phyloP scores from a whole-genome alignment of 2,113 vertebrate genomes.

The Geococcyx californianus region DNA sequence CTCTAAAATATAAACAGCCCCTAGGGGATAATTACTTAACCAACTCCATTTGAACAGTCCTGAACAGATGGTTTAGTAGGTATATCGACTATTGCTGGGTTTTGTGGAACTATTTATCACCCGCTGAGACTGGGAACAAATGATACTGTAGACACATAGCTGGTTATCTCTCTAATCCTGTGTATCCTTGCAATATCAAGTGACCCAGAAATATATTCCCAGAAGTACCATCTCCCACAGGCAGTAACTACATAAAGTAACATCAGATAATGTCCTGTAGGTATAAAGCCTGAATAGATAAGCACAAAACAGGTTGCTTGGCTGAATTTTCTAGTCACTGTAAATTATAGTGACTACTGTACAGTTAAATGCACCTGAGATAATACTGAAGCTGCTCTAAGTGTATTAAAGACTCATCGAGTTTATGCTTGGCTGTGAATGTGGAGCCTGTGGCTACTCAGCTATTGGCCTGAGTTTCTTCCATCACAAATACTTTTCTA shows the following conservation, averaged over 20 bases:
- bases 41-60: slow-evolving; percentile 1
- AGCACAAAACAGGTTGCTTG: not conserved
- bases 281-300: slow-evolving; percentile 4
- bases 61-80: slow-evolving; percentile 49
- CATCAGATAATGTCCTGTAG: not conserved
- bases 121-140: not conserved
- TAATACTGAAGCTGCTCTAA: not conserved
- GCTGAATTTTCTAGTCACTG: not conserved
- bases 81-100: not conserved
- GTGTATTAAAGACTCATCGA: not conserved
- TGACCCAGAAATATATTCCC: slow-evolving; percentile 11
- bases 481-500: not conserved
- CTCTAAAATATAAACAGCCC: slow-evolving; percentile 55
- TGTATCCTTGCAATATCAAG: not conserved
- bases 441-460: not conserved
- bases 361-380: not conserved
- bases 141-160: not conserved
- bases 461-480: not conserved
- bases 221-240: slow-evolving; percentile 1
- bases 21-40: slow-evolving; percentile 56
- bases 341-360: not conserved
- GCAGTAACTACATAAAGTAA: not conserved
- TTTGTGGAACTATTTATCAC: slow-evolving; percentile 48
- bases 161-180: not conserved
- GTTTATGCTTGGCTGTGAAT: not conserved